Evolutionary conservation across 2,797 vertebrate species (phyloP).

Genomic region (Melopsittacus undulatus): DNA sequence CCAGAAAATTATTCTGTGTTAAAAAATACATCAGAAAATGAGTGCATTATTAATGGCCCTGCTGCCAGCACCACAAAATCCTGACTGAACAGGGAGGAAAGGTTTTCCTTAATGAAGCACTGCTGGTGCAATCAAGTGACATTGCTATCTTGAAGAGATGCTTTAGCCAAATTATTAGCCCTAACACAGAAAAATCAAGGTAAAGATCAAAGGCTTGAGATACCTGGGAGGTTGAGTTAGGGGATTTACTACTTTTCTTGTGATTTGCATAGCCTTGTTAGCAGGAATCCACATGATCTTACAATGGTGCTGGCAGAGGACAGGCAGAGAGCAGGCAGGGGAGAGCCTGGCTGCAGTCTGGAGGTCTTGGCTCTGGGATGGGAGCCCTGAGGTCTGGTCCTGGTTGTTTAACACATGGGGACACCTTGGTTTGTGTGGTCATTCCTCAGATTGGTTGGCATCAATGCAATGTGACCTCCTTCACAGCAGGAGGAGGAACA

Average conservation of each 20-base stretch:
- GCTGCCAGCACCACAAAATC: constrained; percentile 9
- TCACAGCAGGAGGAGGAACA: accelerated
- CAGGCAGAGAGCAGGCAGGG: not conserved
- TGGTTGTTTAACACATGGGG: not conserved
- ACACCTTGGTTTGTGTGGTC: not conserved
- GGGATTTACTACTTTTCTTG: not conserved
- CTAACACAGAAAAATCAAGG: not conserved
- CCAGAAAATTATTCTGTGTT: not conserved
- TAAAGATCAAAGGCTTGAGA: not conserved
- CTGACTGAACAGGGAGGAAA: not conserved
- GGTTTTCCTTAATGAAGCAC: not conserved
- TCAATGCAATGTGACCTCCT: not conserved
- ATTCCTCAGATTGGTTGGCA: not conserved
- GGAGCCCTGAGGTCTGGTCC: not conserved
- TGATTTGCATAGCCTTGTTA: not conserved
- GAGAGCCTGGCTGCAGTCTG: not conserved
- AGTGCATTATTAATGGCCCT: not conserved
- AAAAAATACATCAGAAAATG: constrained; percentile 22
- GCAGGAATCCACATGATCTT: not conserved
- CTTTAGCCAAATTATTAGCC: not conserved
- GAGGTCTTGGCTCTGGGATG: not conserved
- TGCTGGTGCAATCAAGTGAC: not conserved
- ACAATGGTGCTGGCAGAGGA: not conserved
- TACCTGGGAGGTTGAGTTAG: not conserved
- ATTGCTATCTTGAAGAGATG: not conserved